These are phyloP conservation scores for Ceryle rudis DNA, from an alignment of 2,797 vertebrate genomes.

Conservation along the genomic window DNA sequence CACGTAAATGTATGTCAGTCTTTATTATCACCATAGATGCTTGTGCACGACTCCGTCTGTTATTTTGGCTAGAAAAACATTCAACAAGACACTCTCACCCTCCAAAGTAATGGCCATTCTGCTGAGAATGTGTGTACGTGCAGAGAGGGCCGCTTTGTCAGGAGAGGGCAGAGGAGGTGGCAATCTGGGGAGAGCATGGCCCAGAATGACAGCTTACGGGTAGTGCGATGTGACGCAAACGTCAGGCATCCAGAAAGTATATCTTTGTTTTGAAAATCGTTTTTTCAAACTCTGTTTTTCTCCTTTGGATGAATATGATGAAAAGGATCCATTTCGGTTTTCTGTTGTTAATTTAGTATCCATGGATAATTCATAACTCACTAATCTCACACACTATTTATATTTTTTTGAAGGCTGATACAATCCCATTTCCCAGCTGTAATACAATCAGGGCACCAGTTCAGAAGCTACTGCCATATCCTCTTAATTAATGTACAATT, in stretches of 20 bases:
- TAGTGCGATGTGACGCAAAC: neutral
- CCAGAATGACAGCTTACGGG: neutral
- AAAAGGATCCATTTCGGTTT: neutral
- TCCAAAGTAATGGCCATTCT: conserved; percentile 16
- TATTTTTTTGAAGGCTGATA: conserved; percentile 18
- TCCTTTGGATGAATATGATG: neutral
- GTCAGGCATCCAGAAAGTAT: neutral
- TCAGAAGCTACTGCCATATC: conserved; percentile 44
- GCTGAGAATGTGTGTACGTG: neutral
- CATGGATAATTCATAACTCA: neutral
- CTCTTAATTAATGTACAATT: conserved; percentile 46
- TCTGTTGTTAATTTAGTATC: conserved; percentile 20
- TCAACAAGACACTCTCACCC: neutral
- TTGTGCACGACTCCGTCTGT: neutral
- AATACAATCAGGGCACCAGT: conserved; percentile 35
- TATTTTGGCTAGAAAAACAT: conserved; percentile 4
- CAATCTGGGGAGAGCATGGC: neutral
- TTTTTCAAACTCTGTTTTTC: neutral
- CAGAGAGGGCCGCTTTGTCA: neutral
- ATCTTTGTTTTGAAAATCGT: neutral
- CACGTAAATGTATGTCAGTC: neutral
- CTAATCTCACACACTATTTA: conserved; percentile 6
- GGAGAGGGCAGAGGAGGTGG: neutral
- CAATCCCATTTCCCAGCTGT: conserved; percentile 1
- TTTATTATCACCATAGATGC: neutral